Evolutionary conservation across 2,797 vertebrate species (phyloP), one percentile per base, ranked within the genome.

Genomic region (Arrhamphus sclerolepis): DNA sequence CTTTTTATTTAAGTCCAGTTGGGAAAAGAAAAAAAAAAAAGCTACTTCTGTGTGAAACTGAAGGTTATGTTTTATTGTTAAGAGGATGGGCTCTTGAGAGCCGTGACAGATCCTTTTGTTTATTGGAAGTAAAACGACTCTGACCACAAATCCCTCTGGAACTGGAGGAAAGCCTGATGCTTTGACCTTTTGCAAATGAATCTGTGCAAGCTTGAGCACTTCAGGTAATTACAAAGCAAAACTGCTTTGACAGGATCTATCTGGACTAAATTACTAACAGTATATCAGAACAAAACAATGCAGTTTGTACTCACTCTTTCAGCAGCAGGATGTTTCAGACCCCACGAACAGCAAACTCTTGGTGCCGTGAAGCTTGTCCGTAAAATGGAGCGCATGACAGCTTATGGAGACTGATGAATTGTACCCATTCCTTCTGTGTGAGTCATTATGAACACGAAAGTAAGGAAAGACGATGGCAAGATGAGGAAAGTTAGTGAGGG

Each of bases 221-320:
- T 93, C 88, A 91, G 84, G 85, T 92, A 91, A 92, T 93, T 92
- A 90, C 75, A 75, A 84, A 87, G 89, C 87, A 94, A 94, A 93
- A 88, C 86, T 76, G 66, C 81, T 87, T 90, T 90, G 89, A 93
- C 90, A 92, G 90, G 83, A 79, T 85, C 84, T 83, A 88, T 92
- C 89, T 93, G 88, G 85, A 92, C 86, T 89, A 78, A 91, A 92
- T 92, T 89, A 89, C 52, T 76, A 62, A 84, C 59, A 67, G 66
- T 79, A 56, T 84, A 83, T 83, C 63, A 87, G 34, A 20, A 46
- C 38, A 83, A 78, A 90, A 87, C 87, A 82, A 74, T 54, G 85
- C 83, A 70, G 48, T 61, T 65, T 62, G 52, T 43, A 46, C 65
- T 83, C 17, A 17, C 38, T 43, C 40, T 58, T 52, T 61, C 43